Base-by-base conservation (phyloP, 2,113 vertebrate species). In the Benitochromis conjunctus region DNA sequence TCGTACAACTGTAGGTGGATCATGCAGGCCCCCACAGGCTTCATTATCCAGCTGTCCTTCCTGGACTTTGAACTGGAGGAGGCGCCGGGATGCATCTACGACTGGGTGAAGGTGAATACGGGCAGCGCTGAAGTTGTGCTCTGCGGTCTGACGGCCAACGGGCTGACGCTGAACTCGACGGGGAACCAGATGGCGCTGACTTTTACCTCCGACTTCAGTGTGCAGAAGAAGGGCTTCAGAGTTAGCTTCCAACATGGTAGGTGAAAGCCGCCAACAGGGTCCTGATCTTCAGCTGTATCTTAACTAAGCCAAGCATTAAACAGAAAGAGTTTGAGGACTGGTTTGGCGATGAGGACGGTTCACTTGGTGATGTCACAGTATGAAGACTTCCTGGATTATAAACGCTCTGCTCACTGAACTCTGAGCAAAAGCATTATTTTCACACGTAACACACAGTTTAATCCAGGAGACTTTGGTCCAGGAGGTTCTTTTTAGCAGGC, bases 21-120 rank as follows among this genome's bases (percentile, higher is more conserved):
- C 83, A 93, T 99, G 88, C 96, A 94, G 91, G 98, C 99, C 3
- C 98, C 98, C 5, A 83, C 95, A 0, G 99, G 98, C 93, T 99
- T 96, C 94, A 96, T 99, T 93, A 94, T 99, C 89, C 98, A 99
- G 93, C 96, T 99, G 81, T 97, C 97, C 3, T 99, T 99, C 92
- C 94, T 96, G 5, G 98, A 99, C 96, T 99, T 99, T 31, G 97
- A 99, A 64, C 96, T 99, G 79, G 99, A 99, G 95, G 98, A 99
- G 95, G 98, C 97, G 43, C 96, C 95, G 0, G 96, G 97, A 85
- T 99, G 99, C 95, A 98, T 98, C 94, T 99, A 99, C 92, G 99
- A 99, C 94, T 96, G 94, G 53, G 85, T 98, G 4, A 86, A 95
- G 71, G 95, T 99, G 74, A 95, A 96, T 93, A 98, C 97, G 31